Conservation (phyloP, 2,797 vertebrate species). For the Petrocephalus sullivani region DNA sequence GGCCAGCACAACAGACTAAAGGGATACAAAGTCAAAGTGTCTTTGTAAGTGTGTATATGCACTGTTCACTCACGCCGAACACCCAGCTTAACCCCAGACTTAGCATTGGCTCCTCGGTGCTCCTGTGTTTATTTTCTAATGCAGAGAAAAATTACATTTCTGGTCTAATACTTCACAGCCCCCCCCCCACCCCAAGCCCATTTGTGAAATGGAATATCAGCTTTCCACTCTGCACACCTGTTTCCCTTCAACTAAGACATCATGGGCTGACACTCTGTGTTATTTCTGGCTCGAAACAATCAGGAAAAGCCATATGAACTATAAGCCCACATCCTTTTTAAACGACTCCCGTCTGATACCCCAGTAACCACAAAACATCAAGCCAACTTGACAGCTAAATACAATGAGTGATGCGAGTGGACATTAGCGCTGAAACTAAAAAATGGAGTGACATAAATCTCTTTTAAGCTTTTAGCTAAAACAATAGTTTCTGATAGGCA, state of each 20-base stretch:
- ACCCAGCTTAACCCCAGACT: conserved; percentile 28
- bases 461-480: not conserved
- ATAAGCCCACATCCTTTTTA: conserved; percentile 40
- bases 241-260: conserved; percentile 51
- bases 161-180: not conserved
- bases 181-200: conserved; percentile 43
- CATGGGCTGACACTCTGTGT: conserved; percentile 38
- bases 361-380: conserved; percentile 59
- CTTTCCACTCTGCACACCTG: conserved; percentile 53
- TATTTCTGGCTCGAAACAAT: conserved; percentile 36
- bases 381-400: conserved; percentile 42
- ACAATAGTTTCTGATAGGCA: not conserved
- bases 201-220: conserved; percentile 49
- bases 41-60: not conserved
- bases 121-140: conserved; percentile 1
- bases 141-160: not conserved
- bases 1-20: conserved; percentile 27
- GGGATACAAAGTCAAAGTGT: not conserved
- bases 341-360: conserved; percentile 45
- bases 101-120: conserved; percentile 16
- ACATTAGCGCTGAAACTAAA: not conserved
- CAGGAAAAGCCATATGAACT: conserved; percentile 31
- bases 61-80: not conserved
- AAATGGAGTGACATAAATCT: not conserved
- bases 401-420: not conserved